Conservation (phyloP, 92 coral and sea anemone genomes). For the Pocillopora meandrina region DNA sequence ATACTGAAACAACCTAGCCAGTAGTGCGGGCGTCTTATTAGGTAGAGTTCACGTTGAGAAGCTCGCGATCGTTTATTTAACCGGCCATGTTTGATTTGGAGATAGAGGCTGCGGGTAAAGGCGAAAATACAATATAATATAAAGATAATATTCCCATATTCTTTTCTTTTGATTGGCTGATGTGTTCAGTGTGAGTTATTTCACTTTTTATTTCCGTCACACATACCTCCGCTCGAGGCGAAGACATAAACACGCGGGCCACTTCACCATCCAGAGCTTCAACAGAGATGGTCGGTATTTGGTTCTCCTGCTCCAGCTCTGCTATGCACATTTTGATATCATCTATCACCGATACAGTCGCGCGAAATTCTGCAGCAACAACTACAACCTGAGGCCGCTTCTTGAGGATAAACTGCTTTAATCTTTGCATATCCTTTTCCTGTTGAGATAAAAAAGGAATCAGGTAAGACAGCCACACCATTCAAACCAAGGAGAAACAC, state of each 20-base stretch:
- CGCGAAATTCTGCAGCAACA: constrained; percentile 87
- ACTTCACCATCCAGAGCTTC: constrained; percentile 93
- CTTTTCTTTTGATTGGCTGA: no score
- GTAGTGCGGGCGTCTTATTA: no score
- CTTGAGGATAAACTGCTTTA: constrained; percentile 92
- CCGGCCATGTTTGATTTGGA: no score
- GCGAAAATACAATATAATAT: no score
- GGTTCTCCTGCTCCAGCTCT: constrained; percentile 97
- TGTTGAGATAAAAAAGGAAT: not conserved
- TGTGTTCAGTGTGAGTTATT: no score
- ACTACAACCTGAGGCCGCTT: constrained; percentile 94
- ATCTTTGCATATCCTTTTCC: constrained; percentile 85
- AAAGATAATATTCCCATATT: no score
- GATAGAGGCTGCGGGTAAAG: no score
- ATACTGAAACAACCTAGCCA: no score
- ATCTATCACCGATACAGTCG: constrained; percentile 74
- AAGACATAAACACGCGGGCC: constrained; percentile 84
- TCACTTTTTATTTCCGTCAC: not conserved
- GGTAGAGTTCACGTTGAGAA: no score
- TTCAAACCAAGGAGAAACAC: no score
- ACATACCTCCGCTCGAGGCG: constrained; percentile 88
- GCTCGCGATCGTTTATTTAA: no score
- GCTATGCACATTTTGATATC: constrained; percentile 91
- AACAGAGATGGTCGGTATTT: constrained; percentile 89
- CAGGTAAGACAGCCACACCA: no score